Evolutionary conservation across 53 echinoderm and acorn worm species (phyloP), one percentile per base, ranked within the genome.

Genomic region (Pentamera pediparva): DNA sequence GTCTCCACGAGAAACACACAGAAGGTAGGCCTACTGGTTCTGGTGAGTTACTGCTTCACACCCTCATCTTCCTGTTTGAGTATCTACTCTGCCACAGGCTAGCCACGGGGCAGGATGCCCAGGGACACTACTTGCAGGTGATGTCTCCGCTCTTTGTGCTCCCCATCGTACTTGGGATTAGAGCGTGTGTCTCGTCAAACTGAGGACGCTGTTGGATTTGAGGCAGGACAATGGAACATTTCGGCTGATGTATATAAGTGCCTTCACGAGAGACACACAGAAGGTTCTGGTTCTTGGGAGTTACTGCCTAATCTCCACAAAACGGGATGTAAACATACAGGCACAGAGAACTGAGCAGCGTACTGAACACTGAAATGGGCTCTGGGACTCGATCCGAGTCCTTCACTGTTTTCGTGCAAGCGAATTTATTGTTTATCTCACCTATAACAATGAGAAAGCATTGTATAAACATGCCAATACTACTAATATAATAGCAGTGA

Each of bases 131-230:
- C 49, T 82, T 83, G 17, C 52, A 82, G 41, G 77, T 86, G 5
- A 85, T 96, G 96, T 88, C 91, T 8, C 91, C 91, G 21, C 57
- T 96, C 17, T 91, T 83, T 81, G 76, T 88, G 39, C 57, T 96
- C 56, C 62, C 88, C 37, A 59, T 79, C 4, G 86, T 96, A 27
- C 82, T 96, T 29, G 53, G 85, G 1, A 63, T 91, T 6, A 61
- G 91, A 37, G 85, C 88, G 19, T 96, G 96, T 75, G 73, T 53
- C 15, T 34, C 73, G 33, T 72, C 73, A 3, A 51, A 51, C 30
- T 72, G 25, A 53, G 9, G n/a, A 41, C 24, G 26, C 21, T 38
- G 27, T 31, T 25, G 52, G 25, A 52, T 21, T 21, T 52, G 19
- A 21, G 15, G 11, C 25, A 24, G 0, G 24, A 51, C 52, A 18